Conservation (phyloP, 2,797 vertebrate species). For the Etheostoma perlongum region DNA sequence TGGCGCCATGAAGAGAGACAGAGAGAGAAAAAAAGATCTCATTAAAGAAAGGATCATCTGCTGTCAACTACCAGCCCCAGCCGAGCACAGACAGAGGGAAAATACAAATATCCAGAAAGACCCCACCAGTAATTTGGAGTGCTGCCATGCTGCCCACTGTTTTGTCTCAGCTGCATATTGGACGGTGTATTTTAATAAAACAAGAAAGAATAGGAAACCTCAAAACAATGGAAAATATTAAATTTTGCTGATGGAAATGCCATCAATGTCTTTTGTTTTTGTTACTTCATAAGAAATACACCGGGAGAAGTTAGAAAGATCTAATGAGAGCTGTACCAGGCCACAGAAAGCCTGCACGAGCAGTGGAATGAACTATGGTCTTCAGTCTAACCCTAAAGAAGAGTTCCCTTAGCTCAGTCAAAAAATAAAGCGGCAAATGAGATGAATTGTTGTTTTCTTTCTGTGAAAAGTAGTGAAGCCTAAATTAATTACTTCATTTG, state of each 20-base stretch:
- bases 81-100: constrained; percentile 59
- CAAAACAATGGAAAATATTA: constrained; percentile 28
- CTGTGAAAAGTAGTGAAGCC: constrained; percentile 3
- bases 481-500: constrained; percentile 37
- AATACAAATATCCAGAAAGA: constrained; percentile 65
- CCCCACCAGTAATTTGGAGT: constrained; percentile 53
- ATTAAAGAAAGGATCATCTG: constrained; percentile 80
- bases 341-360: background rate
- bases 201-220: constrained; percentile 8
- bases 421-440: constrained; percentile 28
- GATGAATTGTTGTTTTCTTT: background rate
- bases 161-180: constrained; percentile 47
- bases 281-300: constrained; percentile 8
- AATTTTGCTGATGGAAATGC: constrained; percentile 36
- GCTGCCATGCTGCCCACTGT: constrained; percentile 39
- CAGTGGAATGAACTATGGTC: constrained; percentile 2
- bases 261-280: constrained; percentile 8
- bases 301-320: background rate
- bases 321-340: background rate
- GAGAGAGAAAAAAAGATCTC: constrained; percentile 65
- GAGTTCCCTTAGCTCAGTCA: background rate
- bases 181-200: constrained; percentile 20
- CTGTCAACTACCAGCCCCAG: constrained; percentile 56
- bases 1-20: constrained; percentile 67
- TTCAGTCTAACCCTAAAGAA: constrained; percentile 10